These are phyloP conservation scores for Dusona sp. DNA, from an alignment of 2,888 invertebrate genomes.

Conservation along the genomic window DNA sequence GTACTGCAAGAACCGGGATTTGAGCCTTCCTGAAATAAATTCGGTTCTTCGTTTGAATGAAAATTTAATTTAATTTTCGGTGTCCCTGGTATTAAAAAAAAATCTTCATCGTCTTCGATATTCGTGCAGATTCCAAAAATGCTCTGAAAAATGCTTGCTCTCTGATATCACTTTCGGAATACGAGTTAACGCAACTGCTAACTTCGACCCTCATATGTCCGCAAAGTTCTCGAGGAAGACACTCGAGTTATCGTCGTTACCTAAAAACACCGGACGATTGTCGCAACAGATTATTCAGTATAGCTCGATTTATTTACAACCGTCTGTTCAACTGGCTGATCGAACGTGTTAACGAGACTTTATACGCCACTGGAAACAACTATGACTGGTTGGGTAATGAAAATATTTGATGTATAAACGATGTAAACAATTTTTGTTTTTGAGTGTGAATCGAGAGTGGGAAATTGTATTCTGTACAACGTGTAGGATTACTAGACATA, in stretches of 20 bases:
- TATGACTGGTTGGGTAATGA: conserved; percentile 78
- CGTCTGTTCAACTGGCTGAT: conserved; percentile 83
- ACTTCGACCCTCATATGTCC: conserved; percentile 79
- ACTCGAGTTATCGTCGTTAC: conserved; percentile 78
- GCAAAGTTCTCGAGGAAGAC: conserved; percentile 73
- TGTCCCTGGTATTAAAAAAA: neutral
- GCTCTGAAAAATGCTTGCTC: conserved; percentile 76
- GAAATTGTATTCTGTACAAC: neutral
- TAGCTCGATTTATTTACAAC: conserved; percentile 83
- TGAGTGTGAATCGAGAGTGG: neutral
- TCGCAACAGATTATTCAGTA: conserved; percentile 81
- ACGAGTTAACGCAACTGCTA: conserved; percentile 75
- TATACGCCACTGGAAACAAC: conserved; percentile 72
- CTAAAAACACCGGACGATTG: conserved; percentile 81
- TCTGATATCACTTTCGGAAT: conserved; percentile 73
- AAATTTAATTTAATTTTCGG: no score
- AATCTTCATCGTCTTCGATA: neutral
- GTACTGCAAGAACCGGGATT: neutral
- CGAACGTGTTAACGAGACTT: conserved; percentile 75
- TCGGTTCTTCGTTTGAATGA: no score
- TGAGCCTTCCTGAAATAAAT: no score
- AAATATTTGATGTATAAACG: neutral
- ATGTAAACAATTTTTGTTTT: conserved; percentile 9
- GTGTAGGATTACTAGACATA: conserved; percentile 81
- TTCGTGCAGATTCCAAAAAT: conserved; percentile 75